phyloP scores from a whole-genome alignment of 2,113 vertebrate species.

The Micromys minutus region DNA sequence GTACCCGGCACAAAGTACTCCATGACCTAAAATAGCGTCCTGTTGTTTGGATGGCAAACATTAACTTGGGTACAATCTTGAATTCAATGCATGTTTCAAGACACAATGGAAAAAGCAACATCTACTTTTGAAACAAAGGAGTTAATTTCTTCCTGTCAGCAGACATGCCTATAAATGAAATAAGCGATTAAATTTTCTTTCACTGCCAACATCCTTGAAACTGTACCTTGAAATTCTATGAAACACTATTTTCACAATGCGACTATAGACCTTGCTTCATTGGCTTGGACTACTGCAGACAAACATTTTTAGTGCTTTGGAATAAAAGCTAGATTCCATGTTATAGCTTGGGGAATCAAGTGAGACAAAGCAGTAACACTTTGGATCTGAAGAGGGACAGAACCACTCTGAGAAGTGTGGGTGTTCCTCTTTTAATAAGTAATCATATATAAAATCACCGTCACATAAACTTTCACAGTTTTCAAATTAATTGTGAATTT shows the following conservation, averaged over 20 bases:
- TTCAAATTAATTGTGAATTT: conserved; percentile 44
- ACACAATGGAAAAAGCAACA: conserved; percentile 28
- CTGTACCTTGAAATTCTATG: conserved; percentile 30
- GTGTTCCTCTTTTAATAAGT: conserved; percentile 74
- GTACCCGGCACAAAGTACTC: neutral
- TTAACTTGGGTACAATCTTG: conserved; percentile 48
- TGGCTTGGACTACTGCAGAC: conserved; percentile 17
- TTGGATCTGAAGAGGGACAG: conserved; percentile 1
- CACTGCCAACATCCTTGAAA: conserved; percentile 66
- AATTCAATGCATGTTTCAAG: conserved; percentile 30
- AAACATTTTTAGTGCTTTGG: conserved; percentile 55
- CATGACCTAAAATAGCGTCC: neutral
- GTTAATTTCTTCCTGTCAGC: conserved; percentile 35
- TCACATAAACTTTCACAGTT: conserved; percentile 79
- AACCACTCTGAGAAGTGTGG: conserved; percentile 41
- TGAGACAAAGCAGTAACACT: neutral
- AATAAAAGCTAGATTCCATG: conserved; percentile 30
- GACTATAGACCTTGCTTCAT: conserved; percentile 41
- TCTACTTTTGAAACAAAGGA: conserved; percentile 55
- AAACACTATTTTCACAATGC: conserved; percentile 39
- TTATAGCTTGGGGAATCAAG: neutral
- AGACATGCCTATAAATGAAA: conserved; percentile 55
- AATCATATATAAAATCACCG: conserved; percentile 65
- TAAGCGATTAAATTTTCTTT: conserved; percentile 68
- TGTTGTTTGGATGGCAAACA: conserved; percentile 37